Percentiles rank a stretch among this genome's conserved stretches.
Evolutionary conservation across 2,113 vertebrate genomes (phyloP).

Genomic region (human): GRCh38 chr16:70296501-70297000

Average conservation of each 20-base stretch:
- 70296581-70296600: not conserved
- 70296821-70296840: not conserved
- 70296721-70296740: not conserved
- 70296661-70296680: not conserved
- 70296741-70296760: not conserved
- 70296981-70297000: no score
- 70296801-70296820: not conserved
- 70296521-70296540: not conserved
- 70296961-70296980: no score
- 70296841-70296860: not conserved
- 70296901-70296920: no score
- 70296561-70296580: conserved; percentile 32
- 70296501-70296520: not conserved
- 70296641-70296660: not conserved
- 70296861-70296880: not conserved
- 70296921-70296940: no score
- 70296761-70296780: not conserved
- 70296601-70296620: not conserved
- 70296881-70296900: not conserved
- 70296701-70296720: not conserved
- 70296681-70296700: not conserved
- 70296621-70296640: not conserved
- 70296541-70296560: not conserved
- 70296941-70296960: no score
- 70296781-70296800: not conserved